Evolutionary conservation across 2,113 vertebrate genomes (phyloP).

Genomic region (Scalopus aquaticus): DNA sequence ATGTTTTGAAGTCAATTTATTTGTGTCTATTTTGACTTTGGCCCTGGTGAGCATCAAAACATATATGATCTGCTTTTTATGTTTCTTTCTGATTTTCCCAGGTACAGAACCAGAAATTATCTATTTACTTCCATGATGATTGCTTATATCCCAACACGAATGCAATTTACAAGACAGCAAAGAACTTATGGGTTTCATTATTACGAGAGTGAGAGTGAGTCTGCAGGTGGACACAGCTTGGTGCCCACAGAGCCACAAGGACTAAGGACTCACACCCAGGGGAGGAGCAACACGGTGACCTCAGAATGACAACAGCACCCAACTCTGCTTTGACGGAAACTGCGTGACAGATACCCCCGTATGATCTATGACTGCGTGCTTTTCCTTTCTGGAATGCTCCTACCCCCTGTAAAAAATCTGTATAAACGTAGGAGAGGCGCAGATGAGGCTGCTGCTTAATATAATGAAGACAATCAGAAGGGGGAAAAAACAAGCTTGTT

Average conservation of each 20-base stretch:
- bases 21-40: background rate
- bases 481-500: background rate
- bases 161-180: background rate
- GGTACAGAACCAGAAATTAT: background rate
- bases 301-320: background rate
- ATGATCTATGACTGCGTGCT: background rate
- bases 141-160: background rate
- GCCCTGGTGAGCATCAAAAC: background rate
- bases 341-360: background rate
- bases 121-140: background rate
- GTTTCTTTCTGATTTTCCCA: background rate
- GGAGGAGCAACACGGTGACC: too few relatives aligned
- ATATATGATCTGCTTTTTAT: background rate
- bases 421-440: background rate
- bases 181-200: background rate
- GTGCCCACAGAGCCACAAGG: too few relatives aligned
- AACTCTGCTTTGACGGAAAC: background rate
- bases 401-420: background rate
- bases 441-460: background rate
- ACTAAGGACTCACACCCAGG: background rate
- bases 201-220: too few relatives aligned
- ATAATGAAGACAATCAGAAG: background rate
- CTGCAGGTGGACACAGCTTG: too few relatives aligned
- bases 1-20: background rate
- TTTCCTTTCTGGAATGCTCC: background rate